Evolutionary conservation across 2,888 invertebrate genomes (phyloP), one percentile per base, ranked within the genome.

Genomic region (Amblyjoppa proteus): DNA sequence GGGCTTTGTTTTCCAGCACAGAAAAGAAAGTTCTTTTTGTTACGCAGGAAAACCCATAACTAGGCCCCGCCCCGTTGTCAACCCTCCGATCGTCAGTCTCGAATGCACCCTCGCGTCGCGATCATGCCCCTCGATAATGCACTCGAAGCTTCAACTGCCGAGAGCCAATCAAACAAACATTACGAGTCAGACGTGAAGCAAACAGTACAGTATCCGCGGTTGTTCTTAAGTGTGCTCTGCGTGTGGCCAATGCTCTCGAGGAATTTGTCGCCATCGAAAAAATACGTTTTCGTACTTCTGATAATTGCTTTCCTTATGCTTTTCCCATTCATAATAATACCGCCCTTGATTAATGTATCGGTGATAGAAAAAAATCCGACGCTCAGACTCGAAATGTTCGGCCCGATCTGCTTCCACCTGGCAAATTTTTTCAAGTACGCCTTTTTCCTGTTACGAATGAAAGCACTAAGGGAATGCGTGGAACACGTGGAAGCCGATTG

Each of bases 401-500:
- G 80, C 2, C 84, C 87, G n/a, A 45, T 80, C 6, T 64, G 71
- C 9, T 77, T 80, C 31, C 71, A 45, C 13, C 13, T 82, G 25
- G 61, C 75, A 13, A 75, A 45, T 64, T n/a, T 76, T 28, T 28
- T 86, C 1, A 86, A 86, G 53, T 41, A 41, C 41, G 41, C 7
- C 41, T 41, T 5, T 41, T 41, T 41, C 41, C 41, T 41, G 41
- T 41, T 41, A 13, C 81, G 69, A 2, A 58, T 11, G 16, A 71
- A 38, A 61, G 51, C 3, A 5, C 83, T 87, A 25, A 73, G 58
- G 49, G 9, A 25, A 11, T 90, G 89, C 58, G 41, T 89, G 2
- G 38, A 84, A 0, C 85, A 87, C 45, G 68, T 91, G 0, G 34
- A 84, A 45, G 66, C 2, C 0, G 90, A 91, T 51, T 90, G 91